Base-by-base conservation (phyloP, 2,888 invertebrate genomes). In the Lottia scabra region DNA sequence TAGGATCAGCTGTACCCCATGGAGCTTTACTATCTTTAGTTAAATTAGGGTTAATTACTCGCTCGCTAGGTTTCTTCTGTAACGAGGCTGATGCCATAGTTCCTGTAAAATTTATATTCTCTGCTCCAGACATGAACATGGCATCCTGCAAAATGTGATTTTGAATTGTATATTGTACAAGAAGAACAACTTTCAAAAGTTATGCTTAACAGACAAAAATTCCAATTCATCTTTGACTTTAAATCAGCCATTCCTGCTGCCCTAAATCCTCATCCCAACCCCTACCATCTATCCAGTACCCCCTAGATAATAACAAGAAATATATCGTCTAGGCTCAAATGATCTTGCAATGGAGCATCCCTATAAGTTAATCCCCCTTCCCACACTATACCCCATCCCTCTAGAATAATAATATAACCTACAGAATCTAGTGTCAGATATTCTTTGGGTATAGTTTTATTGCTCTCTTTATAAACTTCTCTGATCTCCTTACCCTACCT, bases 401-500 rank as follows among this genome's bases (percentile, higher is more conserved):
- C 38, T 38, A 38, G 38, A 38, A 38, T 38, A 38, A 38, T 38
- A 8, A 38, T 5, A 38, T 38, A 38, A 78, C 85, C 78, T 78
- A 89, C 89, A 79, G 85, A 81, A 72, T 89, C 89, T 67, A 88
- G 77, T 10, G 81, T 78, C 6, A 89, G 81, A 75, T 89, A 88
- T 68, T 84, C 84, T 16, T 79, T 80, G 1, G 87, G 84, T 27
- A 89, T 87, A 13, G 89, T 88, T 71, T 87, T 87, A 87, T 89
- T 88, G 68, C 89, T 88, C 73, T 89, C 88, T 63, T 80, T 80
- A 78, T 89, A 89, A 8, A 89, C 89, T 77, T 89, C 89, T n/a
- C 83, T 81, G 45, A 89, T 87, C 77, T 89, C 89, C 63, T 88
- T 86, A 67, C 88, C n/a, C n/a, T n/a, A n/a, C n/a, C n/a, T n/a